Base-by-base conservation (phyloP, 2,888 invertebrate species). In the Caprella mutica region DNA sequence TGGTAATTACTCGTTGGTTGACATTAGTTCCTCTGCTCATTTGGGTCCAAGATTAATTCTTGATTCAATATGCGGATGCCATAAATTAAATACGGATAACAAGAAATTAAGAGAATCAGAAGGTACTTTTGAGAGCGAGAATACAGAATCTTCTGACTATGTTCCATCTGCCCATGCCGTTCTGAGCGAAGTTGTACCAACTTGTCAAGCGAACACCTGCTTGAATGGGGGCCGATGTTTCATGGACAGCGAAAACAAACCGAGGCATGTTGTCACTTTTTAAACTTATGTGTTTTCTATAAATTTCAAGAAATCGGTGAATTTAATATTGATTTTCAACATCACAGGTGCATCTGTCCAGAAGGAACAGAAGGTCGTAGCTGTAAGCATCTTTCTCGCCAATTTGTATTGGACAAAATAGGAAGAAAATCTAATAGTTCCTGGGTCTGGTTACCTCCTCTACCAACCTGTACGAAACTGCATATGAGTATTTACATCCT, bases 381-480 rank as follows among this genome's bases (percentile, higher is more conserved):
- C 58, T 98, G 97, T 72, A 61, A 61, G 35, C 43, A 52, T 19
- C 40, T 57, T 4, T 48, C 55, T 21, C 43, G 58, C 12, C 39
- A 44, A 27, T 59, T 56, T 42, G n/a, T n/a, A n/a, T n/a, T n/a
- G n/a, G n/a, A n/a, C n/a, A n/a, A n/a, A n/a, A n/a, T n/a, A n/a
- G n/a, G n/a, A n/a, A n/a, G n/a, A n/a, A n/a, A n/a, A n/a, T n/a
- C n/a, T n/a, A 26, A 35, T 12, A 33, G 42, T 17, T 57, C 57
- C 9, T 96, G 86, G 81, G 93, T 94, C 0, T 83, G 96, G 79
- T 93, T 91, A 76, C 82, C 85, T 0, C 80, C 92, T 0, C 81
- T 92, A 30, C 83, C 87, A 33, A 82, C 88, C 4, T 94, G 94
- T 72, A 84, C 84, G 65, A 83, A 85, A 56, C 85, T 89, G 0